Evolutionary conservation across 1,140 invertebrate genomes (phyloP), one percentile per base, ranked within the genome.

Genomic region (Cherax quadricarinatus): DNA sequence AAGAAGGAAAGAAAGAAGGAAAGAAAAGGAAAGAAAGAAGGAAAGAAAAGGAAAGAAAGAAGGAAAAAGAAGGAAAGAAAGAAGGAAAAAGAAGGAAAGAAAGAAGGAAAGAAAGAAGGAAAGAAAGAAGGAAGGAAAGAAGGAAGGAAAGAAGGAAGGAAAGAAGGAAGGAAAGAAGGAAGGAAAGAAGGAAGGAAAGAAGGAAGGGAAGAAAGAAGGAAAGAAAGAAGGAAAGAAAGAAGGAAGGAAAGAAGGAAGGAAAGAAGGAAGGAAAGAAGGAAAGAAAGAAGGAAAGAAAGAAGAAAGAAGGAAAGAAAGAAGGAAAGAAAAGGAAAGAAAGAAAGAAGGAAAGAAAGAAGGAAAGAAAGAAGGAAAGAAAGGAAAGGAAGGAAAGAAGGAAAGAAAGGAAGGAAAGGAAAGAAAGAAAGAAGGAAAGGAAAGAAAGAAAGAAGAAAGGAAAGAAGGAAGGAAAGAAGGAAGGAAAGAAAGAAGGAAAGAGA

Each of bases 271-370:
- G 73, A 75, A 16, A 75, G 73, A 75, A n/a, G n/a, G 66, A 70
- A n/a, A 70, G 66, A 70, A n/a, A 70, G 66, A 70, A n/a, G n/a
- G 66, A 70, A n/a, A 70, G 66, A 70, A n/a, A 70, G 66, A 70
- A n/a, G n/a, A n/a, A 70, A n/a, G n/a, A n/a, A n/a, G n/a, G n/a
- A n/a, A n/a, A n/a, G n/a, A n/a, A n/a, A n/a, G n/a, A n/a, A n/a
- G 21, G 21, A 18, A 21, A 18, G 73, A n/a, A 70, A 21, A 18
- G 73, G 18, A 18, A 18, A 21, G 21, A 78, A 21, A 18, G 21
- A 7, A 78, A 18, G 73, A 7, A 18, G 18, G 30, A 18, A 41
- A 18, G 30, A 41, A 18, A 18, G 73, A 78, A 78, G 73, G 21
- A 70, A 70, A 70, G n/a, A n/a, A 14, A 70, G n/a, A 70, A 70